phyloP scores from a whole-genome alignment of 2,888 invertebrate genomes.

The Dorcus parallelipipedus region DNA sequence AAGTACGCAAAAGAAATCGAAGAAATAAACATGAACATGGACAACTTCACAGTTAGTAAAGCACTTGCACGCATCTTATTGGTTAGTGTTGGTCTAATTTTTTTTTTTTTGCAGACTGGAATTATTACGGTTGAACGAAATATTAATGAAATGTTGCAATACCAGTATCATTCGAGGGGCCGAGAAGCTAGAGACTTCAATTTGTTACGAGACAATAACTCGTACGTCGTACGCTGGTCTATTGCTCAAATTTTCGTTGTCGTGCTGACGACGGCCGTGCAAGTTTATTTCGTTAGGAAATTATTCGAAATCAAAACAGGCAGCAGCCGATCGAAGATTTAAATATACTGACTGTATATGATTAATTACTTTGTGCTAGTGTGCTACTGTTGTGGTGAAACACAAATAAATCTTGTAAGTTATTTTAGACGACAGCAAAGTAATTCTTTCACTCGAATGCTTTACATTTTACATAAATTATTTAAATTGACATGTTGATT shows the following conservation, averaged over 20 bases:
- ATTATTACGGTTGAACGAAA: constrained; percentile 77
- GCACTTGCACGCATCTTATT: neutral
- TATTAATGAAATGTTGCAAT: constrained; percentile 80
- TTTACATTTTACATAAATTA: constrained; percentile 1
- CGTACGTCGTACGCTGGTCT: constrained; percentile 88
- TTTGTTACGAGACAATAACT: constrained; percentile 75
- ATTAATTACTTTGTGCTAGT: too few species aligned
- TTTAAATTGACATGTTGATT: neutral
- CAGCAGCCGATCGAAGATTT: constrained; percentile 58
- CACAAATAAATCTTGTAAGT: too few species aligned
- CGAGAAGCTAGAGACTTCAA: constrained; percentile 81
- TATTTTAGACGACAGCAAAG: neutral
- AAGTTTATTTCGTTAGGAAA: constrained; percentile 86
- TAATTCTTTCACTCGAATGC: neutral
- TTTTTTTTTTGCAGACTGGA: constrained; percentile 56
- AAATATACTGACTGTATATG: constrained; percentile 19
- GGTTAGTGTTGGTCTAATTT: neutral
- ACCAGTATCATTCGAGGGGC: constrained; percentile 76
- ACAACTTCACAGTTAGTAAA: constrained; percentile 84
- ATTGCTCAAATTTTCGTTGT: constrained; percentile 82
- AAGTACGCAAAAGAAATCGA: constrained; percentile 86
- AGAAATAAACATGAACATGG: constrained; percentile 80
- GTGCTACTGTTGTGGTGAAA: too few species aligned
- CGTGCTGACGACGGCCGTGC: constrained; percentile 70
- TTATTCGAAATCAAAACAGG: constrained; percentile 78